phyloP scores from a whole-genome alignment of 2,888 invertebrate species.

The Lepetodrilus schrolli region DNA sequence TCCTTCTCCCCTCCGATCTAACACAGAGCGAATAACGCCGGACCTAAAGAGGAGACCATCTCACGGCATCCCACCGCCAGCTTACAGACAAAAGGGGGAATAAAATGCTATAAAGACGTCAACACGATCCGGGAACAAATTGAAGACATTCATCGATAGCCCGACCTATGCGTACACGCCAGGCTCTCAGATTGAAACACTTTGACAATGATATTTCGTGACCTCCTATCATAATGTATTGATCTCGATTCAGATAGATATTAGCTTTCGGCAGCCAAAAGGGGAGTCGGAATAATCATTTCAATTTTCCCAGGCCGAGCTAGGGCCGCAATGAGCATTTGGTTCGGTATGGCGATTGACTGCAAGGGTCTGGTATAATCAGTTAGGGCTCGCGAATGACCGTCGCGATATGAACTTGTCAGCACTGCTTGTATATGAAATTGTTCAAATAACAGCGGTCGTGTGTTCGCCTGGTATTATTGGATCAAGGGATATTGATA shows the following conservation, averaged over 20 bases:
- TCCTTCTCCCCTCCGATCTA: not conserved
- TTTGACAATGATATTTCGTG: constrained; percentile 25
- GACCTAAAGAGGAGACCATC: constrained; percentile 11
- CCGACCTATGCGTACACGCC: not conserved
- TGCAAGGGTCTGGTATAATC: constrained; percentile 1
- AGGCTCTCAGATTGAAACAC: not conserved
- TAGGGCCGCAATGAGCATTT: not conserved
- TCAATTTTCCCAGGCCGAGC: constrained; percentile 6
- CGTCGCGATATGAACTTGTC: constrained; percentile 5
- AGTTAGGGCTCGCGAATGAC: not conserved
- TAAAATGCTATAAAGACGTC: not conserved
- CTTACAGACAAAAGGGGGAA: not conserved
- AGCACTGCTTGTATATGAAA: constrained; percentile 26
- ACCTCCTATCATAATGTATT: constrained; percentile 23
- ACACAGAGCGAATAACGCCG: not conserved
- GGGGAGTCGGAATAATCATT: constrained; percentile 19
- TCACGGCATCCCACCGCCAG: not conserved
- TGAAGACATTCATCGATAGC: constrained; percentile 5
- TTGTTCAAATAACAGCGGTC: constrained; percentile 22
- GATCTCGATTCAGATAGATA: constrained; percentile 21
- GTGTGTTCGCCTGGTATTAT: constrained; percentile 15
- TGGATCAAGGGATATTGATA: constrained; percentile 19
- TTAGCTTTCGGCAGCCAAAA: constrained; percentile 20
- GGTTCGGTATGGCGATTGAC: not conserved
- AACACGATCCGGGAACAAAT: not conserved